phyloP scores from a whole-genome alignment of 1,140 invertebrate genomes.

The Adoxophyes honmai region DNA sequence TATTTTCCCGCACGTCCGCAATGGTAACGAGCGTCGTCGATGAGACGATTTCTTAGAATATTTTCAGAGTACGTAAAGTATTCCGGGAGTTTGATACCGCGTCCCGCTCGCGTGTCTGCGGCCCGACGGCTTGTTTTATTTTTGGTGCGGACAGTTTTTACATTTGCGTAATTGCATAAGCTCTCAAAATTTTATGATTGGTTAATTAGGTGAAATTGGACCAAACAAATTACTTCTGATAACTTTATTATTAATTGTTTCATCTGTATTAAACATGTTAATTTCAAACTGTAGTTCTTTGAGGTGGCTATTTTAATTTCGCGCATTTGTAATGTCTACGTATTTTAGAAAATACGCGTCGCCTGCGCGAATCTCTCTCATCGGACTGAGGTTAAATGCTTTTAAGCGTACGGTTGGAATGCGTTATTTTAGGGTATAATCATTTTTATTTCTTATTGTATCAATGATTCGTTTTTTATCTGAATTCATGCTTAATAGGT shows the following conservation, averaged over 20 bases:
- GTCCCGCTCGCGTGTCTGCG: slow-evolving; percentile 39
- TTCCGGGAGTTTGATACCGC: slow-evolving; percentile 45
- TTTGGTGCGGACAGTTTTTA: slow-evolving; percentile 51
- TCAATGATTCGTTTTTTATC: too few relatives aligned
- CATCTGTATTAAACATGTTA: not conserved
- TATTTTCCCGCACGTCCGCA: slow-evolving; percentile 36
- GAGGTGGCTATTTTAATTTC: too few relatives aligned
- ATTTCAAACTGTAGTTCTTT: not conserved
- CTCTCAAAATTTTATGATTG: slow-evolving; percentile 34
- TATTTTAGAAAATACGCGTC: too few relatives aligned
- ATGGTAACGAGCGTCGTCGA: slow-evolving; percentile 24
- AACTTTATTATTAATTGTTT: not conserved
- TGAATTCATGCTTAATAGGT: too few relatives aligned
- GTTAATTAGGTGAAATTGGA: slow-evolving; percentile 22
- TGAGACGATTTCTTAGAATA: slow-evolving; percentile 40
- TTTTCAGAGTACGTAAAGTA: slow-evolving; percentile 50
- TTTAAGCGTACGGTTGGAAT: too few relatives aligned
- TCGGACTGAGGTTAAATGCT: too few relatives aligned
- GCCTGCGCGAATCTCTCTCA: too few relatives aligned
- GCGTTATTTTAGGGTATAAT: too few relatives aligned
- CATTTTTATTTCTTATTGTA: too few relatives aligned
- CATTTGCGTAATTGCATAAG: slow-evolving; percentile 58
- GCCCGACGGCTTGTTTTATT: slow-evolving; percentile 58
- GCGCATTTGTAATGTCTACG: too few relatives aligned
- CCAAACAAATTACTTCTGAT: not conserved